Conservation (phyloP, 2,797 vertebrate species). For the Anomalospiza imberbis region DNA sequence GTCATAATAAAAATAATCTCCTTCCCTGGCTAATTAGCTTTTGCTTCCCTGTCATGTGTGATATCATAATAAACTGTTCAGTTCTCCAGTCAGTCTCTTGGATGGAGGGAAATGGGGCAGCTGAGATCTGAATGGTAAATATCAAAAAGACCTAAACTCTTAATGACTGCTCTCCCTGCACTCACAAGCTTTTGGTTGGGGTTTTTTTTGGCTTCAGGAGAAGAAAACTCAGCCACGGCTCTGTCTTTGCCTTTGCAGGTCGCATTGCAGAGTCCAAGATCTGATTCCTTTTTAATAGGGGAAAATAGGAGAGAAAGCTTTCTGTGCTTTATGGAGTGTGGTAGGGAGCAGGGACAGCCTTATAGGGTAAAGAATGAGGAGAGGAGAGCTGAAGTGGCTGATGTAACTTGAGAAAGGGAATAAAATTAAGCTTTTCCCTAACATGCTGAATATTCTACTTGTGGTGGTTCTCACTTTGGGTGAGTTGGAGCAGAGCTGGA, state of each 20-base stretch:
- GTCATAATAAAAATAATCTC: conserved; percentile 20
- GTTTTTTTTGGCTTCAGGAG: neutral
- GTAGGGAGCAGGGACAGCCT: conserved; percentile 19
- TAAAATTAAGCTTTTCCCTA: neutral
- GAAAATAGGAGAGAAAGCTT: neutral
- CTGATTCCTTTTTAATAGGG: neutral
- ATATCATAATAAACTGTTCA: neutral
- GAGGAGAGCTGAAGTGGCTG: neutral
- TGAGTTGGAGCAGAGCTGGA: neutral
- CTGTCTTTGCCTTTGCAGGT: conserved; percentile 13
- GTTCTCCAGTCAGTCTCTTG: neutral
- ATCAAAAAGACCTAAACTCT: neutral
- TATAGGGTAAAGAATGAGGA: conserved; percentile 62
- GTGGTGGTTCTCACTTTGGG: neutral
- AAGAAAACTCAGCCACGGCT: neutral
- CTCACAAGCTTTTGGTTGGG: neutral
- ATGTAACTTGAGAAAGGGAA: conserved; percentile 30
- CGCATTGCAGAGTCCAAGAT: neutral
- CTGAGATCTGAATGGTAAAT: neutral
- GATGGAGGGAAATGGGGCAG: neutral
- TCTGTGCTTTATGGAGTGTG: neutral
- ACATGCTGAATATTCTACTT: neutral
- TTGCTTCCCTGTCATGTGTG: conserved; percentile 25
- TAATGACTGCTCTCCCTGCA: neutral
- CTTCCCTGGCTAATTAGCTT: conserved; percentile 8